Percentiles rank a stretch among this genome's conserved stretches.
phyloP scores from a whole-genome alignment of 2,888 invertebrate species.

The Scrobipalpa atriplicella region DNA sequence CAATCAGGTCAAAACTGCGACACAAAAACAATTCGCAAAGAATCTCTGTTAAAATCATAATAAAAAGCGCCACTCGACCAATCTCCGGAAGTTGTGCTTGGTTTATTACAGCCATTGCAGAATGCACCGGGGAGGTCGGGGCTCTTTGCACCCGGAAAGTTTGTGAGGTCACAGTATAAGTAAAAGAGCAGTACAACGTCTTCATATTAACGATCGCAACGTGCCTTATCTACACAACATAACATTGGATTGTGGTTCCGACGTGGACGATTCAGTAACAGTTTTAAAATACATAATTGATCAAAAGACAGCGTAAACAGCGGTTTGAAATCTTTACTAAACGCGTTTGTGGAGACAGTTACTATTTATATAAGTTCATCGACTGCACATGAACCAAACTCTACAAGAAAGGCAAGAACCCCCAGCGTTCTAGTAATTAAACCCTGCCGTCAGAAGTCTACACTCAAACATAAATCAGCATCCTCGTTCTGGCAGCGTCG shows the following conservation, averaged over 20 bases:
- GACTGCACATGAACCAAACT: neutral
- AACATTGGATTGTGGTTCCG: too few species aligned
- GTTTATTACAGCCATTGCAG: conserved; percentile 28
- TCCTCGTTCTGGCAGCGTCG: conserved; percentile 15
- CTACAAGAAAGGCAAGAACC: conserved; percentile 9
- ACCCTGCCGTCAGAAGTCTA: conserved; percentile 7
- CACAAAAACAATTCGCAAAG: neutral
- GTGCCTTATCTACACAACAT: too few species aligned
- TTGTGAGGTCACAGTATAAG: neutral
- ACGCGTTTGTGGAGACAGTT: too few species aligned
- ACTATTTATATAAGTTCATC: too few species aligned
- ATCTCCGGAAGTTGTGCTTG: conserved; percentile 17
- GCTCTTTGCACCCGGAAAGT: conserved; percentile 11
- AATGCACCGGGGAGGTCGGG: conserved; percentile 19
- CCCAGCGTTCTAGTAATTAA: conserved; percentile 4
- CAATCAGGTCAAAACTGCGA: neutral
- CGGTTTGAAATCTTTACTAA: too few species aligned
- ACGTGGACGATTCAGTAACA: too few species aligned
- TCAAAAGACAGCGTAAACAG: too few species aligned
- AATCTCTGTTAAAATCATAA: conserved; percentile 19
- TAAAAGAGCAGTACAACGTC: too few species aligned
- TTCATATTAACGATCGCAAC: too few species aligned
- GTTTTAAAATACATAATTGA: too few species aligned
- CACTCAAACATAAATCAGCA: conserved; percentile 14
- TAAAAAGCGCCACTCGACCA: conserved; percentile 11